Evolutionary conservation across 1,140 invertebrate genomes (phyloP), one percentile per base, ranked within the genome.

Genomic region (Heliconius himera): DNA sequence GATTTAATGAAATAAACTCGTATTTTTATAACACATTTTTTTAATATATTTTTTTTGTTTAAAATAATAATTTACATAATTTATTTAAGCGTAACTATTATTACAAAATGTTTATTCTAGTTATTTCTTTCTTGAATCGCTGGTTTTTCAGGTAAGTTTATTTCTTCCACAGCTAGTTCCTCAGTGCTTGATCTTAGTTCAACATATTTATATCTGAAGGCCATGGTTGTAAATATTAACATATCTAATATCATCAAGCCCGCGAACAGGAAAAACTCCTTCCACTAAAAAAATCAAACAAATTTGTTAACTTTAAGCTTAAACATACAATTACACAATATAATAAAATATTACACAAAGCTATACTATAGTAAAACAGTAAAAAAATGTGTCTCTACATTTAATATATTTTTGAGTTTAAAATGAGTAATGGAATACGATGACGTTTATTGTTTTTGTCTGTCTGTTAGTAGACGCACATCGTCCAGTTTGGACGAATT

Each of bases 251-350:
- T 91, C 98, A 99, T 99, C 1, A 99, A 92, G 1, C 95, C 96
- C 70, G 98, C 97, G 91, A 98, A 99, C 1, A 99, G 91, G 94
- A 98, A 97, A 91, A 99, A 98, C 90, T 99, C 98, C 38, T 95
- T 96, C 33, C 96, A 96, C 98, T 98, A 95, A 75, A 96, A 96
- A 18, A 51, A 75, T 70, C 3, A 29, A 66, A 16, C 11, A 66
- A 16, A 29, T 66, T 22, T 22, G 9, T 60, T 11, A 11, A 18
- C 20, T 26, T 26, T 26, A 49, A n/a, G 8, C 20, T 26, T 26
- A 49, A n/a, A n/a, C 20, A 22, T 22, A 22, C 9, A 3, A 11
- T 22, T 56, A 22, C n/a, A n/a, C 2, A 20, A 20, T 16, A 20
- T 20, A 20, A 51, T 20, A 20, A 51, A 8, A 51, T 16, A 51